These are phyloP conservation scores for Malacoctenus gilli DNA, from an alignment of 2,797 vertebrate species.

Conservation along the genomic window DNA sequence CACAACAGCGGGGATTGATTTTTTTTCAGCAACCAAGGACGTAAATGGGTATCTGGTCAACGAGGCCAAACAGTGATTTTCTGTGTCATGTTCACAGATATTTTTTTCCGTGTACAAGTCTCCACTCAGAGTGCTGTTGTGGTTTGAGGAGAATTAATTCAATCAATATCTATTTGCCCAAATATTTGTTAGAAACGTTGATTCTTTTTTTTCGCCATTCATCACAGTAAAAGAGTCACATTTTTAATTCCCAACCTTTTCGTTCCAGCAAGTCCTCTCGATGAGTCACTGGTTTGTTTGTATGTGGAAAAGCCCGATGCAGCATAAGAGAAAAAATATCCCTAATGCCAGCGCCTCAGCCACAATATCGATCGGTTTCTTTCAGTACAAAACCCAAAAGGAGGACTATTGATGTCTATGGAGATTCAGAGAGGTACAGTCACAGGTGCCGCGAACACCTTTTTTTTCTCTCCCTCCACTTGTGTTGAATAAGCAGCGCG, in stretches of 20 bases:
- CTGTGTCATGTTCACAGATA: conserved; percentile 1
- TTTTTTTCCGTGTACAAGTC: neutral
- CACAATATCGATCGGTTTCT: conserved; percentile 54
- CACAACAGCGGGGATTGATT: neutral
- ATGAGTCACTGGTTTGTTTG: conserved; percentile 29
- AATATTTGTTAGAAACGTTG: conserved; percentile 25
- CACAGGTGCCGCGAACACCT: neutral
- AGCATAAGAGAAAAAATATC: conserved; percentile 34
- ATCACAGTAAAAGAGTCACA: conserved; percentile 11
- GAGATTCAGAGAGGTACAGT: conserved; percentile 28
- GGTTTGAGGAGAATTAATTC: conserved; percentile 29
- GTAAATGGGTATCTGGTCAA: conserved; percentile 6
- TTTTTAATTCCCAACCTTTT: conserved; percentile 39
- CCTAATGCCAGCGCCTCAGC: conserved; percentile 34
- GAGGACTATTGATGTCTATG: conserved; percentile 28
- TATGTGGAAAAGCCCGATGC: conserved; percentile 16
- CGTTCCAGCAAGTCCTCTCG: conserved; percentile 32
- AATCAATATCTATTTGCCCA: conserved; percentile 30
- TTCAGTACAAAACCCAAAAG: conserved; percentile 38
- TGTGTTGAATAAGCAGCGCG: no score
- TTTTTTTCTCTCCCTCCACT: conserved; percentile 3
- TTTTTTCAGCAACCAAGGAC: neutral
- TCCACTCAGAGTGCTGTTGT: conserved; percentile 2
- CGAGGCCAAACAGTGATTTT: neutral
- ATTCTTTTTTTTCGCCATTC: conserved; percentile 2